Evolutionary conservation across 2,888 invertebrate species (phyloP).

Genomic region (Tetranychus piercei): DNA sequence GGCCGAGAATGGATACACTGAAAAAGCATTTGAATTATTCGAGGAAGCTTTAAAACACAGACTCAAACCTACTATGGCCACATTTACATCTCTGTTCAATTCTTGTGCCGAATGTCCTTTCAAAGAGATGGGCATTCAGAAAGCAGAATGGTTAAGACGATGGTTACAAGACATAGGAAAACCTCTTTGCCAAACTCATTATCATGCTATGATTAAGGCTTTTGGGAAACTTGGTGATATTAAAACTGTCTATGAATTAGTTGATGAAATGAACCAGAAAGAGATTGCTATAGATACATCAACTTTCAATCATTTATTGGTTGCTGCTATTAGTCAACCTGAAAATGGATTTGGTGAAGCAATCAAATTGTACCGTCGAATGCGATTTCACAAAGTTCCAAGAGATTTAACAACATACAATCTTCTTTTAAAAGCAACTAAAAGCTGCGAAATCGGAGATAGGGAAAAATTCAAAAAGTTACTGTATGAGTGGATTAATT

Average conservation of each 20-base stretch:
- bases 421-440: constrained; percentile 54
- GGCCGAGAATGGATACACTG: constrained; percentile 61
- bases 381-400: constrained; percentile 45
- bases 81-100: constrained; percentile 69
- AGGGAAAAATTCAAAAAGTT: constrained; percentile 30
- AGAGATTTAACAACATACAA: constrained; percentile 60
- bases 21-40: constrained; percentile 64
- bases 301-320: constrained; percentile 59
- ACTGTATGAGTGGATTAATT: constrained; percentile 31
- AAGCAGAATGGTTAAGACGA: constrained; percentile 46
- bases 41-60: constrained; percentile 35
- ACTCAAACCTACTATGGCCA: constrained; percentile 47
- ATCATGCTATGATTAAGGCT: constrained; percentile 75
- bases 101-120: constrained; percentile 61
- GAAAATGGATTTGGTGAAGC: constrained; percentile 62
- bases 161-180: constrained; percentile 50
- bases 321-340: constrained; percentile 61
- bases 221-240: constrained; percentile 66
- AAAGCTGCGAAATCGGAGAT: constrained; percentile 61
- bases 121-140: constrained; percentile 46
- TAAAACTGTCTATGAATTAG: constrained; percentile 53
- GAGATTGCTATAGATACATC: constrained; percentile 39
- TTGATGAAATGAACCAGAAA: constrained; percentile 54
- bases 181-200: constrained; percentile 48
- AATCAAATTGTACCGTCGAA: constrained; percentile 63